Percentiles rank a stretch among this genome's conserved stretches.
Evolutionary conservation across 92 coral and sea anemone genomes (phyloP).

Genomic region (Paragorgia papillata): DNA sequence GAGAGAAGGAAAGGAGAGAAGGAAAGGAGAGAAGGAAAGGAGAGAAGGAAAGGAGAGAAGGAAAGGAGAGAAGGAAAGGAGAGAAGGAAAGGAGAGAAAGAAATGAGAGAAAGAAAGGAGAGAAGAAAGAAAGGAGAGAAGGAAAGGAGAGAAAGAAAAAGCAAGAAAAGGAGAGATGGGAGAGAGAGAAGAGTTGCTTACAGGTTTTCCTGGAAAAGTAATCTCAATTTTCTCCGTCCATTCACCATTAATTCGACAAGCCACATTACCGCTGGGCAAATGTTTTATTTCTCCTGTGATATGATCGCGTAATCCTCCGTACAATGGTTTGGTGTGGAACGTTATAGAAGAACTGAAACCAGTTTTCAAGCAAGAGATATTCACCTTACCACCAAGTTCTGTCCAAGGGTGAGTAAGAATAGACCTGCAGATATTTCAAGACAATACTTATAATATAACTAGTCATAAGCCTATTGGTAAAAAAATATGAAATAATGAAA

Average conservation of each 20-base stretch:
- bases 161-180: neutral
- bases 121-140: neutral
- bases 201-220: slow-evolving; percentile 81
- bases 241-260: slow-evolving; percentile 90
- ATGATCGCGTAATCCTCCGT: slow-evolving; percentile 91
- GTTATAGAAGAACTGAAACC: slow-evolving; percentile 90
- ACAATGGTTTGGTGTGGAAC: slow-evolving; percentile 96
- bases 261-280: slow-evolving; percentile 77
- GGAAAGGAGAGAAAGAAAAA: neutral
- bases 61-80: neutral
- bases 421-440: slow-evolving; percentile 70
- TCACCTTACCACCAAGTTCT: slow-evolving; percentile 92
- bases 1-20: neutral
- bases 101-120: neutral
- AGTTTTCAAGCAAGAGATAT: slow-evolving; percentile 88
- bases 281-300: slow-evolving; percentile 97
- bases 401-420: slow-evolving; percentile 96
- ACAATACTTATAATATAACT: too few species aligned
- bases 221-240: slow-evolving; percentile 91
- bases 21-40: neutral
- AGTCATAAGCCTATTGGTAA: too few species aligned
- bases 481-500: too few species aligned
- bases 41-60: neutral
- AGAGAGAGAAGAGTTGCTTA: slow-evolving; percentile 8
- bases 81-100: neutral